These are phyloP conservation scores for Drosophila navojoa DNA, from an alignment of 1,140 invertebrate species.

Conservation along the genomic window DNA sequence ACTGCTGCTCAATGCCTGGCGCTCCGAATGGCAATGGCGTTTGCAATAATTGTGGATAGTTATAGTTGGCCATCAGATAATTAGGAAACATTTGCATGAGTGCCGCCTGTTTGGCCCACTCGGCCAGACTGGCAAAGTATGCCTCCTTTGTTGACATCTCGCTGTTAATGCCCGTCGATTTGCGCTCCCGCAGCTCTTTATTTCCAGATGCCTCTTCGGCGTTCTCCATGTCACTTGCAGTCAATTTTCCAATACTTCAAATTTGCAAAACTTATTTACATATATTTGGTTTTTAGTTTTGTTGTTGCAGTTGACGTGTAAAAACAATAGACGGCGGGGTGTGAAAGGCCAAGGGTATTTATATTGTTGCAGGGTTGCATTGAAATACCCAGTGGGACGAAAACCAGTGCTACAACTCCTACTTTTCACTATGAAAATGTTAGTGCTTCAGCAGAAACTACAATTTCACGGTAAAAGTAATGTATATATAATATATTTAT, in stretches of 20 bases:
- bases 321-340: slow-evolving; percentile 20
- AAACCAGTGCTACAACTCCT: background rate
- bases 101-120: slow-evolving; percentile 86
- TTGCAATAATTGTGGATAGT: slow-evolving; percentile 84
- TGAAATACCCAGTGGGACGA: slow-evolving; percentile 6
- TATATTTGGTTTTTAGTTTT: slow-evolving; percentile 38
- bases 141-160: slow-evolving; percentile 84
- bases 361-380: slow-evolving; percentile 40
- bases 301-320: slow-evolving; percentile 71
- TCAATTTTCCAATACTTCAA: background rate
- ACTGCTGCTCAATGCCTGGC: slow-evolving; percentile 9
- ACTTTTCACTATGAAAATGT: background rate
- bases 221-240: slow-evolving; percentile 22
- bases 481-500: background rate
- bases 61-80: slow-evolving; percentile 85
- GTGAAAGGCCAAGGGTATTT: slow-evolving; percentile 16
- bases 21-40: slow-evolving; percentile 55
- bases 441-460: background rate
- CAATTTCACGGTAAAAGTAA: background rate
- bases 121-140: slow-evolving; percentile 84
- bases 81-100: slow-evolving; percentile 86
- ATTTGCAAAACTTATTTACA: slow-evolving; percentile 17
- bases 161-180: slow-evolving; percentile 25
- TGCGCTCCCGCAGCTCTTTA: slow-evolving; percentile 24
- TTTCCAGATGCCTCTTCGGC: slow-evolving; percentile 12